Conservation (phyloP, 2,888 invertebrate species). For the Pammene aurita region DNA sequence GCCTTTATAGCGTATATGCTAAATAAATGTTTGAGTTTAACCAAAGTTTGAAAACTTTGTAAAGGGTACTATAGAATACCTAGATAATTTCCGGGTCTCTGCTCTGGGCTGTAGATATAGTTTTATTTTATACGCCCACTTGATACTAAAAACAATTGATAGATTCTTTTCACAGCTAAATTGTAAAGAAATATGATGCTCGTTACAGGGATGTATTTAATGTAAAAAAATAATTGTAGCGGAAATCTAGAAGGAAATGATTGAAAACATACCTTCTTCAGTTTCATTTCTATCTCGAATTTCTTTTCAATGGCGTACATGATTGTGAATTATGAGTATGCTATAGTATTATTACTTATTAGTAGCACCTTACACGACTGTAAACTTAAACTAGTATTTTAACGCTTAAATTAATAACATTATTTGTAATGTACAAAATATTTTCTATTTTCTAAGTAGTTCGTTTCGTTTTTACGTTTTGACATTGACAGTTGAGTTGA, state of each 20-base stretch:
- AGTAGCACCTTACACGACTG: background rate
- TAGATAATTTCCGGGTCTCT: too few species aligned
- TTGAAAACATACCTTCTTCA: constrained; percentile 78
- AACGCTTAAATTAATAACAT: background rate
- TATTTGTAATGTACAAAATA: background rate
- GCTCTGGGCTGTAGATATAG: too few species aligned
- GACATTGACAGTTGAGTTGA: too few species aligned
- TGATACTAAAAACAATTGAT: too few species aligned
- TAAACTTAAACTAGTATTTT: constrained; percentile 5
- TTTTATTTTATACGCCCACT: too few species aligned
- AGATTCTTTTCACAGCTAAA: too few species aligned
- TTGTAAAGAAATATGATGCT: too few species aligned
- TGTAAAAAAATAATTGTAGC: background rate
- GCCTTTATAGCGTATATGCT: too few species aligned
- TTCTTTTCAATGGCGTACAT: constrained; percentile 82
- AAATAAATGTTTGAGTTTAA: too few species aligned
- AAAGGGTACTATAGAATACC: too few species aligned
- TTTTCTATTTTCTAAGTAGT: background rate
- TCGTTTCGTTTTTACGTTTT: background rate
- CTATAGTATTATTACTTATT: background rate
- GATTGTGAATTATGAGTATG: constrained; percentile 39
- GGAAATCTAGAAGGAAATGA: constrained; percentile 17
- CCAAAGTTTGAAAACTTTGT: too few species aligned
- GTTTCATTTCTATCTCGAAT: constrained; percentile 84
- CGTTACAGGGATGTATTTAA: too few species aligned